Base-by-base conservation (phyloP, 2,113 vertebrate species). In the Nothobranchius furzeri region DNA sequence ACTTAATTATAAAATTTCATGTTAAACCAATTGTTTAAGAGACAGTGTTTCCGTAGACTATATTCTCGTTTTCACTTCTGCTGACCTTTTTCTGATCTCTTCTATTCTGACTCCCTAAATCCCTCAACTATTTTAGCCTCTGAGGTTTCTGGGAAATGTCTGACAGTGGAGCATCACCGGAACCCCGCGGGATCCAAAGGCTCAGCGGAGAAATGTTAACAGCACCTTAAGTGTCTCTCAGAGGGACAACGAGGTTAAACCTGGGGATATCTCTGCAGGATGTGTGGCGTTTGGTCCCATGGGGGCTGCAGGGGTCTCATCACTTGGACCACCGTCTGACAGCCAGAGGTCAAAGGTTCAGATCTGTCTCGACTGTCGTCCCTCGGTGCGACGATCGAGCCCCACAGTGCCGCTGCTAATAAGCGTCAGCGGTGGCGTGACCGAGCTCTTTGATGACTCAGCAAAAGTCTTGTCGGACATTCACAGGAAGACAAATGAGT, bases 401-500 rank as follows among this genome's bases (percentile, higher is more conserved):
- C 15, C 14, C 47, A 45, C n/a, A 1, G 14, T 9, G 3, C 57
- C 9, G 9, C 53, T 1, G 37, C 70, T 73, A 70, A 74, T 67
- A 60, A 55, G 59, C 58, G 56, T 65, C 69, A 66, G 42, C 20
- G 20, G 42, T 37, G 62, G 66, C 59, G 73, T 75, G 62, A 50
- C 55, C 53, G 5, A 17, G 65, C 25, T 52, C 6, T 3, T 20
- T 24, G 62, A 45, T 48, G 70, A 78, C 49, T 74, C 75, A 78
- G 79, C 70, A 63, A 59, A 70, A 66, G 48, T 48, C 30, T 70
- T 37, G 0, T 11, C 7, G 48, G 42, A 60, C 70, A 20, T 62
- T 77, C 59, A 63, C 43, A 67, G 75, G 62, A 74, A 64, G 79
- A 82, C 36, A 60, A 67, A 77, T 70, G 74, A 69, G 74, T 35